A percentile compares a stretch with the other conserved stretches of the same genome.
Conservation (phyloP, 1,140 invertebrate species). For the Ceratitis capitata region DNA sequence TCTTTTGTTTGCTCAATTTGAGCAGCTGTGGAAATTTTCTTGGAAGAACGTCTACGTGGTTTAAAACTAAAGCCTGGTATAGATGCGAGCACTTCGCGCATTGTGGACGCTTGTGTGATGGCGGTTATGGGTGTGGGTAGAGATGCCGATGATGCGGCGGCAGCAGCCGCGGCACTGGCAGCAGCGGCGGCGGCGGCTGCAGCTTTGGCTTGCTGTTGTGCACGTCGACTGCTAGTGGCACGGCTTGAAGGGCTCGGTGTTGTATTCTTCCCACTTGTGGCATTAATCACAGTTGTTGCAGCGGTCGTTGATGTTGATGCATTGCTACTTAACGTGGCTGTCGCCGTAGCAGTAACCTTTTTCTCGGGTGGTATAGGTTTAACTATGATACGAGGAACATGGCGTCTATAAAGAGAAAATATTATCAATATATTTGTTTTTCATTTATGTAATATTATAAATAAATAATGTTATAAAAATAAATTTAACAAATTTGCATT, state of each 20-base stretch:
- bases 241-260: constrained; percentile 46
- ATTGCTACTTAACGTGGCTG: constrained; percentile 9
- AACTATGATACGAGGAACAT: constrained; percentile 63
- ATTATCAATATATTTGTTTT: neutral
- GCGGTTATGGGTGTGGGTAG: constrained; percentile 46
- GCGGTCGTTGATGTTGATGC: constrained; percentile 42
- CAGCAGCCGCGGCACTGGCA: constrained; percentile 46
- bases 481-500: neutral
- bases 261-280: constrained; percentile 34
- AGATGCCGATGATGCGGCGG: constrained; percentile 44
- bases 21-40: constrained; percentile 87
- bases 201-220: constrained; percentile 58
- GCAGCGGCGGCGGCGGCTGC: constrained; percentile 42
- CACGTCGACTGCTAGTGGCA: constrained; percentile 58
- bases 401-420: constrained; percentile 50
- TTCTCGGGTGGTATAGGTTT: constrained; percentile 64
- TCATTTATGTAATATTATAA: too few species aligned
- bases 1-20: constrained; percentile 92
- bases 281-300: constrained; percentile 36
- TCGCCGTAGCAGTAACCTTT: constrained; percentile 45
- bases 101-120: constrained; percentile 71
- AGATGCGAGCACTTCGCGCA: constrained; percentile 87
- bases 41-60: constrained; percentile 78
- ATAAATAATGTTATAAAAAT: too few species aligned
- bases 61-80: constrained; percentile 90